Evolutionary conservation across 2,113 vertebrate species (phyloP), one percentile per base, ranked within the genome.

Genomic region (Epinephelus fuscoguttatus): DNA sequence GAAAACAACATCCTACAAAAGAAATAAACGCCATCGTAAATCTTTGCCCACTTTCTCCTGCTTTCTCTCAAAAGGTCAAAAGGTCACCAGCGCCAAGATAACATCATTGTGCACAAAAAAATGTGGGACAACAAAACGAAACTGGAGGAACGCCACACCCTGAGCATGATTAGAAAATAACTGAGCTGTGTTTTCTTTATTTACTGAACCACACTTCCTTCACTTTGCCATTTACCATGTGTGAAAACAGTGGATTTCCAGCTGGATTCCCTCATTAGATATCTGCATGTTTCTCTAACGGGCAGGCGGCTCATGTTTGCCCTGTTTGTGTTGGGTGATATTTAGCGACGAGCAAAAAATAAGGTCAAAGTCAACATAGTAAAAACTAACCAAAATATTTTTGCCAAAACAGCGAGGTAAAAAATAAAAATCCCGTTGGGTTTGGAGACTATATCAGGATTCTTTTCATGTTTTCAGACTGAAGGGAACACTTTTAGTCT

Each of bases 271-370:
- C 42, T 23, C 19, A 53, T 81, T 12, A 11, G 42, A 45, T 45
- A 10, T 45, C 40, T 52, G 49, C 47, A 53, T 10, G 57, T 72
- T 19, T 56, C 33, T 52, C 19, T 73, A 4, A 0, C 4, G 25
- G 74, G 50, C n/a, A 25, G 40, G 47, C 37, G 4, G 60, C n/a
- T 77, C 0, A 40, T 49, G 61, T 79, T 67, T 17, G 76, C 21
- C 27, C n/a, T 69, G 82, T 85, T 81, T 86, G 56, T 66, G 78
- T 64, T 75, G 57, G 64, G 62, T 10, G 66, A 75, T 47, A 45
- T 88, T 87, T 80, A 87, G 63, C 45, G 53, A 71, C 57, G 37
- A 37, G 60, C 52, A 25, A 18, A 11, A 82, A 83, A 74, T 50
- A 70, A 82, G 47, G 55, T 45, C 17, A 61, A 21, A 67, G 57